Base-by-base conservation (phyloP, 1,140 invertebrate genomes). In the Leucophenga varia region DNA sequence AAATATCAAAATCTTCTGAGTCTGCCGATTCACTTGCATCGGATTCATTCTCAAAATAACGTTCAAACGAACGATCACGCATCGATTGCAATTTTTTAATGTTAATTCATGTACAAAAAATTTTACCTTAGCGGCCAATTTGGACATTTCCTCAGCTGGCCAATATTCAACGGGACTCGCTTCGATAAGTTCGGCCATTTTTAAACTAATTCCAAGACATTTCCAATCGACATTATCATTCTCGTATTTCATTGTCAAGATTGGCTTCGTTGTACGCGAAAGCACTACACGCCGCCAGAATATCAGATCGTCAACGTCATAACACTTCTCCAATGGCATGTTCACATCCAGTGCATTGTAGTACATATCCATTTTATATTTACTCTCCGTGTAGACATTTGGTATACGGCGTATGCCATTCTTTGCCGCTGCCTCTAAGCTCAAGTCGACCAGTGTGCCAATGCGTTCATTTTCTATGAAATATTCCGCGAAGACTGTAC, bases 171-270 rank as follows among this genome's bases (percentile, higher is more conserved):
- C 43, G 1, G 49, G 37, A 37, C 49, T 46, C 5, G 20, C 21
- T 37, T 51, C 49, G 3, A 46, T 43, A n/a, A 51, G 21, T 38
- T 51, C 49, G 2, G 42, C 43, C 9, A 46, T 36, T 31, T 51
- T 51, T 17, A 51, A 22, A 1, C 43, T 41, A 8, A 46, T 16
- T 20, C 49, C 49, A 8, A 46, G 10, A 31, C 34, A 30, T 31
- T 42, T 45, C 49, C 49, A 51, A n/a, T 45, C 30, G 12, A n/a
- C n/a, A n/a, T 8, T 8, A 5, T 40, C 21, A 19, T 35, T 8
- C 6, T 18, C n/a, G 18, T 41, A 28, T 6, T 36, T 18, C 1
- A n/a, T 12, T 19, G 46, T 41, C n/a, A n/a, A n/a, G 9, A 31
- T 19, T 16, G 17, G 22, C 16, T 51, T 21, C 12, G 14, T 12